A percentile compares a stretch with the other conserved stretches of the same genome.
Evolutionary conservation across 2,797 vertebrate genomes (phyloP).

Genomic region (Chanos chanos): DNA sequence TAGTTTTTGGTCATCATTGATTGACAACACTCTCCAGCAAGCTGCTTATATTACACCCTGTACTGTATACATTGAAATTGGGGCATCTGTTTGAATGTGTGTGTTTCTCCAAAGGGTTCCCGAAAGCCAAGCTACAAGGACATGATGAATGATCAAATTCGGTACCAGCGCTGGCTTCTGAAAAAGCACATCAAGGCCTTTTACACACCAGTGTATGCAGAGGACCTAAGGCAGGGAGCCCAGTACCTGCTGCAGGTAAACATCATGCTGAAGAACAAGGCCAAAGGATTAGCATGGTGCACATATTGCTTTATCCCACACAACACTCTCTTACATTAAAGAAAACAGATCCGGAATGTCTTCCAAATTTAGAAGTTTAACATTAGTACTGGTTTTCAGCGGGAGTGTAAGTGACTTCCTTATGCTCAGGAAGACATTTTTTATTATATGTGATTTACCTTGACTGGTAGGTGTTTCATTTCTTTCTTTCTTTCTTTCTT

Average conservation of each 20-base stretch:
- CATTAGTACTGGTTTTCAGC: no score
- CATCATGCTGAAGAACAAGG: neutral
- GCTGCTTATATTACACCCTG: neutral
- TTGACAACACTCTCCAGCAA: neutral
- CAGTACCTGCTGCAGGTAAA: slow-evolving; percentile 91
- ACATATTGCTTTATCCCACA: no score
- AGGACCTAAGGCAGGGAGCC: slow-evolving; percentile 86
- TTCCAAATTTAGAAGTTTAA: no score
- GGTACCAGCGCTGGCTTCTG: slow-evolving; percentile 90
- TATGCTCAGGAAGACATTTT: no score
- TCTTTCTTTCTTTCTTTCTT: neutral
- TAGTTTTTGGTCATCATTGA: neutral
- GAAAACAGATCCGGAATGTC: no score
- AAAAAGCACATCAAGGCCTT: slow-evolving; percentile 92
- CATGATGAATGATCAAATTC: slow-evolving; percentile 78
- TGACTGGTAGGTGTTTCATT: neutral
- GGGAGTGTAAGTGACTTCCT: no score
- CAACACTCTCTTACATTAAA: no score
- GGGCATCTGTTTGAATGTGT: neutral
- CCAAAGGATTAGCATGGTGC: neutral
- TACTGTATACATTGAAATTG: neutral
- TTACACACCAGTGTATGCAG: slow-evolving; percentile 88
- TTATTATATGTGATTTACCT: no score
- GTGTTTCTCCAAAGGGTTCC: slow-evolving; percentile 68
- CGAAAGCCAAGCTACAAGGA: slow-evolving; percentile 90